Evolutionary conservation across 2,113 vertebrate species (phyloP), one percentile per base, ranked within the genome.

Genomic region (Dascyllus trimaculatus): DNA sequence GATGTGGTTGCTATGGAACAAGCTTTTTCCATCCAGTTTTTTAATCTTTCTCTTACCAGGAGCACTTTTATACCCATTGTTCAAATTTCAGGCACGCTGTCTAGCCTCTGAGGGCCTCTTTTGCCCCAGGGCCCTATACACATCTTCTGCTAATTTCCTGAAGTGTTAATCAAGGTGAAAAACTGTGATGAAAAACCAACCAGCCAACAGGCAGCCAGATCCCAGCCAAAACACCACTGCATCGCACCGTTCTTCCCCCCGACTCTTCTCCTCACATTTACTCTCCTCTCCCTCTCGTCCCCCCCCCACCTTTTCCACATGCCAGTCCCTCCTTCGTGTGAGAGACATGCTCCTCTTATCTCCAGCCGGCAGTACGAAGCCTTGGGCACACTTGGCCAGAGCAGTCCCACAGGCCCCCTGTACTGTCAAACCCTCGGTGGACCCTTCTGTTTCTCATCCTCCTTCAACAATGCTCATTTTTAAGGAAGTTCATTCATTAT

Each of bases 401-500:
- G 38, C 32, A 1, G 43, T 69, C 85, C 83, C 78, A 11, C 5
- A 48, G 62, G 68, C 62, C 14, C 11, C 15, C 25, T 29, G 48
- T 40, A 60, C 75, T 66, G 53, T 83, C 73, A 67, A 51, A 78
- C 52, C 62, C 81, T 77, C 48, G 2, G 32, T 5, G 49, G 77
- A 40, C 76, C 38, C 1, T 67, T 73, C 21, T 71, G 68, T 71
- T 61, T 87, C 78, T 70, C 61, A 66, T 85, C 81, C 69, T 51
- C 22, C 86, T 56, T 87, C 79, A 74, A 86, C 81, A 83, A 87
- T 87, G 74, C 57, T 74, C 64, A 75, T 84, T 81, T 11, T 75
- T 21, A 71, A 87, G 76, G 72, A 86, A 88, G 78, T 68, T 91
- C 80, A 91, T 91, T 84, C 51, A 91, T 93, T 87, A 93, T 92